Percentiles rank a stretch among this genome's conserved stretches.
Evolutionary conservation across 2,888 invertebrate genomes (phyloP).

Genomic region (Invenusta paracnida): DNA sequence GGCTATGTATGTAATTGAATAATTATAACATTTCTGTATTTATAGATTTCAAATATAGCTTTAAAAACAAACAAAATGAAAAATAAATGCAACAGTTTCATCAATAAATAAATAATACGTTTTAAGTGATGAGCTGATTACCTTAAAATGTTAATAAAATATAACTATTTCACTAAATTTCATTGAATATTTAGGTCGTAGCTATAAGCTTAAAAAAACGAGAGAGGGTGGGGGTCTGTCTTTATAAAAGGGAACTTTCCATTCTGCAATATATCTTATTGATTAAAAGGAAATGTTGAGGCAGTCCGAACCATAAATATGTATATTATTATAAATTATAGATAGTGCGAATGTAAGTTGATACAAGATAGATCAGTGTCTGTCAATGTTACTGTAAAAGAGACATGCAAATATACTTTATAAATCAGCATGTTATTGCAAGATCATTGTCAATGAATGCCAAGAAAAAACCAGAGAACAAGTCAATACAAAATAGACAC

Average conservation of each 20-base stretch:
- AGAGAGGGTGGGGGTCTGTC: background rate
- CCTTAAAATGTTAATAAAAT: too few species aligned
- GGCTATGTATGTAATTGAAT: too few species aligned
- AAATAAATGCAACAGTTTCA: too few species aligned
- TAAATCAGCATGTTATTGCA: background rate
- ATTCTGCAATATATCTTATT: background rate
- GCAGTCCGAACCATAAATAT: conserved; percentile 5
- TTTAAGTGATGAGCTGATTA: too few species aligned
- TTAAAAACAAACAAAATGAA: too few species aligned
- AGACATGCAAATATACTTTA: background rate
- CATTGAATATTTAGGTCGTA: too few species aligned
- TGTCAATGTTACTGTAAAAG: background rate
- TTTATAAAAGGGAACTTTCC: background rate
- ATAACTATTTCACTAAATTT: too few species aligned
- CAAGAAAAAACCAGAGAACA: background rate
- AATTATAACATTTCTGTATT: too few species aligned
- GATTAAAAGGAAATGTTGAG: background rate
- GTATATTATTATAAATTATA: background rate
- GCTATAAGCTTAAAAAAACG: background rate
- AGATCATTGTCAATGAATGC: background rate
- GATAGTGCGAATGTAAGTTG: conserved; percentile 23
- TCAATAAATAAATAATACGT: too few species aligned
- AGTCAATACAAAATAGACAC: background rate
- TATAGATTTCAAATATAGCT: too few species aligned
- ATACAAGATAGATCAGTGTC: background rate